Base-by-base conservation (phyloP, 2,888 invertebrate species). In the Halictus quadricinctus region DNA sequence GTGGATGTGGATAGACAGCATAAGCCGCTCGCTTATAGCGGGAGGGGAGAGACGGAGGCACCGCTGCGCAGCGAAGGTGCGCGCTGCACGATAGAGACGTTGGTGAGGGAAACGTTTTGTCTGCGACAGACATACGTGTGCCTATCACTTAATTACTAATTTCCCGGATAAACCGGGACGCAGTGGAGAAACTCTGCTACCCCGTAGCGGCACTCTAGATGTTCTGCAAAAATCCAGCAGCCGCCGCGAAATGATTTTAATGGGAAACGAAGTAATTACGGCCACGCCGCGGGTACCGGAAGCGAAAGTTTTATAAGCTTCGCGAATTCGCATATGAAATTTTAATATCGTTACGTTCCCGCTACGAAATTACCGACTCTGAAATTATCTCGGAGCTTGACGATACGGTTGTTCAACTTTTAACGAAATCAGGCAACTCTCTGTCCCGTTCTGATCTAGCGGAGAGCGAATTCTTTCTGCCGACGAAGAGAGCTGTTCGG, bases 191-290 rank as follows among this genome's bases (percentile, higher is more conserved):
- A 46, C n/a, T 25, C 13, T n/a, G 41, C 10, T 36, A 1, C 18
- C 21, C 21, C 1, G 1, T 36, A 18, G 21, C 8, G 1, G 13
- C 12, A 6, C 1, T 76, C 21, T 12, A 13, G n/a, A 8, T 3
- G 64, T 15, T 60, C 5, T 5, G 25, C 15, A 15, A 25, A 60
- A 2, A n/a, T 0, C 54, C 54, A 1, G 3, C 21, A 54, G 12
- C 18, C n/a, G 15, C 21, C 18, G 29, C 18, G 2, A 50, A 66
- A 58, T 81, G 69, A 54, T 79, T 81, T 64, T n/a, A n/a, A 69
- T 25, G n/a, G 54, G 8, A 21, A 73, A 66, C 21, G 54, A n/a
- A 25, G 66, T 41, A 60, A 15, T 25, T 21, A 66, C 6, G 3
- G 15, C 18, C 29, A 0, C 13, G 15, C 21, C 18, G 3, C n/a